Conservation (phyloP, 2,888 invertebrate genomes). For the Charanyca ferruginea region DNA sequence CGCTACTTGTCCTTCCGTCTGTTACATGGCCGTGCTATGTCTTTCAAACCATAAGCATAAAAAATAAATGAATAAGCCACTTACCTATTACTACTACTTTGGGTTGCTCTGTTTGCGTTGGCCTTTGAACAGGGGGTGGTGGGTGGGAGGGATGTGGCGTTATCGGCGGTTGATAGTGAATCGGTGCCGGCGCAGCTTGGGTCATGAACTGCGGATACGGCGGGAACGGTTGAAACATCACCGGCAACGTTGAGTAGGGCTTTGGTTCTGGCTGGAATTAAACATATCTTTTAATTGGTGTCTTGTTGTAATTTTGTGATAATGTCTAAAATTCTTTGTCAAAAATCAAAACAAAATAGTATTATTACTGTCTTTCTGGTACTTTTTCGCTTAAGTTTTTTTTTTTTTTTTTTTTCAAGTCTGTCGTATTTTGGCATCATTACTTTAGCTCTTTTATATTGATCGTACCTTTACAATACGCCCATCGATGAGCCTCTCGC, state of each 20-base stretch:
- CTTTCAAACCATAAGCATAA: too few species aligned
- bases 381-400: background rate
- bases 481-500: slow-evolving; percentile 94
- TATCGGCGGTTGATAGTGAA: slow-evolving; percentile 86
- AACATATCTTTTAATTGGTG: background rate
- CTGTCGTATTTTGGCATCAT: background rate
- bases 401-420: too few species aligned
- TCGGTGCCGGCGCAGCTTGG: slow-evolving; percentile 78
- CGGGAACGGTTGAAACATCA: slow-evolving; percentile 86
- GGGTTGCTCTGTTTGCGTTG: slow-evolving; percentile 84
- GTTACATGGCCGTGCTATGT: too few species aligned
- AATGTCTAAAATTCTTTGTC: background rate
- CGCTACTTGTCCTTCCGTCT: too few species aligned
- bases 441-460: background rate
- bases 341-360: background rate
- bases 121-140: slow-evolving; percentile 72
- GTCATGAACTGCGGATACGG: slow-evolving; percentile 84
- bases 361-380: background rate
- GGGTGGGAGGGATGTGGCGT: slow-evolving; percentile 79
- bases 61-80: background rate
- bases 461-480: slow-evolving; percentile 88
- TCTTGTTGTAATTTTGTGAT: background rate
- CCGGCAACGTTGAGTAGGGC: slow-evolving; percentile 84
- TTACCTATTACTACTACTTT: slow-evolving; percentile 91
- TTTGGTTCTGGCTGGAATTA: slow-evolving; percentile 87